These are phyloP conservation scores for Ephialtes manifestator DNA, from an alignment of 2,888 invertebrate genomes.

Conservation along the genomic window DNA sequence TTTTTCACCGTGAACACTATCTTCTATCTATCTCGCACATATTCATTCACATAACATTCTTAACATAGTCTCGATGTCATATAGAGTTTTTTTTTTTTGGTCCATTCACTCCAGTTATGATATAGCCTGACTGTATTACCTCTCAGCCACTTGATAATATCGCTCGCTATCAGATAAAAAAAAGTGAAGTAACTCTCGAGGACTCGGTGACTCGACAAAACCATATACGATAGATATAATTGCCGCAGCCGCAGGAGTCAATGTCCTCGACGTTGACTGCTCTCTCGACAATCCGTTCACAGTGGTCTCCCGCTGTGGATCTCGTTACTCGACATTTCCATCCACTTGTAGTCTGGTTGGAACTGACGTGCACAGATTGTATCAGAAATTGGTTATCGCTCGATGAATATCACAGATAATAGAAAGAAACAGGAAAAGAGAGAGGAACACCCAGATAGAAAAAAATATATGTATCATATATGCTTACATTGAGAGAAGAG, in stretches of 20 bases:
- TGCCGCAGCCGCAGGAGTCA: conserved; percentile 19
- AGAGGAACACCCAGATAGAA: no score
- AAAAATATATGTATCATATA: no score
- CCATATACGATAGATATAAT: conserved; percentile 24
- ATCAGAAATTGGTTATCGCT: conserved; percentile 14
- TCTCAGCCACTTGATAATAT: background rate
- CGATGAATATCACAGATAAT: conserved; percentile 16
- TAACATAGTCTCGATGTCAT: no score
- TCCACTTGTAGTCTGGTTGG: conserved; percentile 32
- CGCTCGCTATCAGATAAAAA: conserved; percentile 15
- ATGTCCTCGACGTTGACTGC: conserved; percentile 12
- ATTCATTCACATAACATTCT: no score
- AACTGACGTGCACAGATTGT: conserved; percentile 15
- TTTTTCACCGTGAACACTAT: no score
- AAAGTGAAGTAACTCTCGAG: background rate
- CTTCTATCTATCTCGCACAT: no score
- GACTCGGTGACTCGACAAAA: conserved; percentile 4
- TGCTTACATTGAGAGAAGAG: no score
- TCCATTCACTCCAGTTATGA: conserved; percentile 1
- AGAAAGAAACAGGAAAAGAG: background rate
- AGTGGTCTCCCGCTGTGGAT: conserved; percentile 7
- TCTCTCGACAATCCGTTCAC: conserved; percentile 13
- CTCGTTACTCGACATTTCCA: conserved; percentile 22
- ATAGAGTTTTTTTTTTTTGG: background rate
- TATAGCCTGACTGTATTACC: background rate